A percentile compares a stretch with the other conserved stretches of the same genome.
phyloP scores from a whole-genome alignment of 2,113 vertebrate genomes.

The Pardalotus punctatus region DNA sequence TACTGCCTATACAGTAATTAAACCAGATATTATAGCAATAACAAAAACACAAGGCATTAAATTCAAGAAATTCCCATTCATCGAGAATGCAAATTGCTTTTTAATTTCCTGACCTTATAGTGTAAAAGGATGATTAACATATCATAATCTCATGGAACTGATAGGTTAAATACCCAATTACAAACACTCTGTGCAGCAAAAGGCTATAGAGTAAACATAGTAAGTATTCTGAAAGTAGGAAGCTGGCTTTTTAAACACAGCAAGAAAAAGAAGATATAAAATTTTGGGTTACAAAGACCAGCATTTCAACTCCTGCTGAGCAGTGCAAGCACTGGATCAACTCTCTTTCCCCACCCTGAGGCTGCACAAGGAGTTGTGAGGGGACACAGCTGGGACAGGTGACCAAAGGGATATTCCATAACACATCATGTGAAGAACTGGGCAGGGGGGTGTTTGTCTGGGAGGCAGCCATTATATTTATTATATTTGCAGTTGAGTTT shows the following conservation, averaged over 20 bases:
- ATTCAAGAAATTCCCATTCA: slow-evolving; percentile 3
- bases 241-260: neutral
- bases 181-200: neutral
- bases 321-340: neutral
- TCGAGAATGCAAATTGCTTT: neutral
- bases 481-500: neutral
- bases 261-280: neutral
- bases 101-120: slow-evolving; percentile 36
- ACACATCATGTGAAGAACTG: neutral
- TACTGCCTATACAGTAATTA: neutral
- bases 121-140: slow-evolving; percentile 29
- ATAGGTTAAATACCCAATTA: slow-evolving; percentile 45
- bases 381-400: neutral
- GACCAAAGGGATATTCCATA: neutral
- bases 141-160: slow-evolving; percentile 26
- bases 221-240: neutral
- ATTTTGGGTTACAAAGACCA: neutral
- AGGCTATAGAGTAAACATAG: neutral
- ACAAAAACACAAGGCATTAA: neutral
- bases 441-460: neutral
- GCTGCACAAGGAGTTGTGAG: neutral
- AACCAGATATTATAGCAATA: neutral
- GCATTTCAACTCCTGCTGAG: neutral
- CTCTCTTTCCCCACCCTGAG: neutral
- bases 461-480: neutral